phyloP scores from a whole-genome alignment of 2,888 invertebrate species.

The Machimus rusticus region DNA sequence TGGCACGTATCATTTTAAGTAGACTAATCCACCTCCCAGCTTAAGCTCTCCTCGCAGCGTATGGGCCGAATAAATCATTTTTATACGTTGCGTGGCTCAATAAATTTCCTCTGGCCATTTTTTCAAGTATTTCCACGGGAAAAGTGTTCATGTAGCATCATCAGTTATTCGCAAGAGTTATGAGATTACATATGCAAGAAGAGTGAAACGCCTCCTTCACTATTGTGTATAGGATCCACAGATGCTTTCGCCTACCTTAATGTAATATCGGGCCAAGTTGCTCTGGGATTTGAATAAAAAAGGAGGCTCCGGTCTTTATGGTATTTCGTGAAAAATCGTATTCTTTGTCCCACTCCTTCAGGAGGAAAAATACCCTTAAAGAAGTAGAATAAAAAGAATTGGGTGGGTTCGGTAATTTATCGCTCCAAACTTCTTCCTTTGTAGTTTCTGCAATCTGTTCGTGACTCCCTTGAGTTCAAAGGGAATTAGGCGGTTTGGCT shows the following conservation, averaged over 20 bases:
- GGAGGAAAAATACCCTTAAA: neutral
- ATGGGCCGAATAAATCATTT: conserved; percentile 27
- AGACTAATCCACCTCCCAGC: conserved; percentile 28
- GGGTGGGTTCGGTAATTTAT: neutral
- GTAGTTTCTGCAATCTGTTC: neutral
- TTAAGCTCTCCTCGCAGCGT: neutral
- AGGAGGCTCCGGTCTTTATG: neutral
- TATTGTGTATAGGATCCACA: neutral
- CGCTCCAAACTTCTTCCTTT: neutral
- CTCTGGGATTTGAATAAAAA: neutral
- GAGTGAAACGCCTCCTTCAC: neutral
- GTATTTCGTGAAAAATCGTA: neutral
- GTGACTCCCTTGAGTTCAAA: neutral
- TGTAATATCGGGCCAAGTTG: neutral
- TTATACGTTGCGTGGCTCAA: conserved; percentile 38
- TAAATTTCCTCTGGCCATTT: conserved; percentile 38
- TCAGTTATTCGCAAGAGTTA: conserved; percentile 37
- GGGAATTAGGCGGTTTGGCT: neutral
- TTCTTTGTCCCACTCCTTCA: neutral
- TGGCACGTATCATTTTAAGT: conserved; percentile 37
- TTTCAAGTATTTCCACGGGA: neutral
- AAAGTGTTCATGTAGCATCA: conserved; percentile 36
- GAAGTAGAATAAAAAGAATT: neutral
- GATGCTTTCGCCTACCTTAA: neutral
- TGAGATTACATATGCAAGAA: conserved; percentile 37